These are phyloP conservation scores for Laterallus jamaicensis DNA, from an alignment of 2,113 vertebrate species.

Conservation along the genomic window DNA sequence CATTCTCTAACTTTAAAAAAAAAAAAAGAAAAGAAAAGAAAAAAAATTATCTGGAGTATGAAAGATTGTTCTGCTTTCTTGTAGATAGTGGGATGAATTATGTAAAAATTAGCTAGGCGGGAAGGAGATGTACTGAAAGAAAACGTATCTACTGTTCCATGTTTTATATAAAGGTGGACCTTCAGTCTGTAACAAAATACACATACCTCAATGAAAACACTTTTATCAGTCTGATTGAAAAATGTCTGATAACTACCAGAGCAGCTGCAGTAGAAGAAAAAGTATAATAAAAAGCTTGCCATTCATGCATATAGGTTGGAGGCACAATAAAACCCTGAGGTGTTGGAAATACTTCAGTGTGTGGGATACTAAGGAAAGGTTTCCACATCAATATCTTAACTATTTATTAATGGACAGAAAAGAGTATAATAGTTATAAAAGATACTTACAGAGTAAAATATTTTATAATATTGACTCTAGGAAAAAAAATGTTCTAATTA, in stretches of 20 bases:
- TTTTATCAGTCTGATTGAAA: conserved; percentile 59
- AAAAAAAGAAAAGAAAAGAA: background rate
- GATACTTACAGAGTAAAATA: background rate
- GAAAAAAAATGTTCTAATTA: background rate
- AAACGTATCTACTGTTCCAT: background rate
- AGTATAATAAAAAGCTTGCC: conserved; percentile 37
- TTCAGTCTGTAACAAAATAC: conserved; percentile 16
- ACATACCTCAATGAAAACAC: conserved; percentile 8
- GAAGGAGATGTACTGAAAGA: background rate
- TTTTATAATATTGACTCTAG: background rate
- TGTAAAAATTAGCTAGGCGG: background rate
- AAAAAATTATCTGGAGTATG: background rate
- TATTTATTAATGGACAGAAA: background rate
- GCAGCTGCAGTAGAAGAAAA: background rate
- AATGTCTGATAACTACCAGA: conserved; percentile 24
- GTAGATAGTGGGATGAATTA: background rate
- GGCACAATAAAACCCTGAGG: background rate
- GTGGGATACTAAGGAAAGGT: background rate
- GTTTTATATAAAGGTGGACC: conserved; percentile 1
- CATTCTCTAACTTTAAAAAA: background rate
- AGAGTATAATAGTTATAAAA: background rate
- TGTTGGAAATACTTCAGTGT: conserved; percentile 21
- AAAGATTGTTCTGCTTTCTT: background rate
- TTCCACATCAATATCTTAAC: background rate
- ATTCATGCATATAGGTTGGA: background rate